These are phyloP conservation scores for Myzus persicae DNA, from an alignment of 1,140 invertebrate genomes.

Conservation along the genomic window DNA sequence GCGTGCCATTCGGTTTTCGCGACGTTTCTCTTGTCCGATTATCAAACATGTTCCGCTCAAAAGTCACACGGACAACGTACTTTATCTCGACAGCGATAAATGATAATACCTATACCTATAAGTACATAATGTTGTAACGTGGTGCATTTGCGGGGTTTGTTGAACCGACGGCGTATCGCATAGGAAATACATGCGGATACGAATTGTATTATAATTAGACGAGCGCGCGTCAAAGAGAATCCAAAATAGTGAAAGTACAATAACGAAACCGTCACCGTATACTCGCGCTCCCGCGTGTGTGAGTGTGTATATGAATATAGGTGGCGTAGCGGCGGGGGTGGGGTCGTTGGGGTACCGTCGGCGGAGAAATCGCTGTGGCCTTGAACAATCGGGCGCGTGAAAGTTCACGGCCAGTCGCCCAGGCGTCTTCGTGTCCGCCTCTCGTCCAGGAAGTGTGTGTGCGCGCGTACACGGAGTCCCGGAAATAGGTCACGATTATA, in stretches of 20 bases:
- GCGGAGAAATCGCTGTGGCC: slow-evolving; percentile 57
- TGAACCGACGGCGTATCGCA: background rate
- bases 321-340: background rate
- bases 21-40: background rate
- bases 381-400: slow-evolving; percentile 52
- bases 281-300: too few species aligned
- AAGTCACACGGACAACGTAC: background rate
- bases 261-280: background rate
- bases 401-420: slow-evolving; percentile 56
- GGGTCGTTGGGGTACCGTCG: slow-evolving; percentile 30
- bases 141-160: background rate
- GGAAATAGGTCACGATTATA: slow-evolving; percentile 51
- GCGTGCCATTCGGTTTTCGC: background rate
- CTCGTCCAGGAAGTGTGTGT: slow-evolving; percentile 25
- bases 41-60: background rate
- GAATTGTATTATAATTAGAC: slow-evolving; percentile 32
- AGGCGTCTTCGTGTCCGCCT: slow-evolving; percentile 51
- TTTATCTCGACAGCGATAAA: background rate
- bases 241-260: slow-evolving; percentile 55
- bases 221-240: slow-evolving; percentile 22
- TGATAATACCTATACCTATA: too few species aligned
- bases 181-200: slow-evolving; percentile 10
- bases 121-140: background rate
- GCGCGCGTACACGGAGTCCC: background rate
- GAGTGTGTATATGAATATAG: background rate